These are phyloP conservation scores for Hydra vulgaris DNA, from an alignment of 30 jellyfish, hydroid and myxozoan species.

Conservation along the genomic window DNA sequence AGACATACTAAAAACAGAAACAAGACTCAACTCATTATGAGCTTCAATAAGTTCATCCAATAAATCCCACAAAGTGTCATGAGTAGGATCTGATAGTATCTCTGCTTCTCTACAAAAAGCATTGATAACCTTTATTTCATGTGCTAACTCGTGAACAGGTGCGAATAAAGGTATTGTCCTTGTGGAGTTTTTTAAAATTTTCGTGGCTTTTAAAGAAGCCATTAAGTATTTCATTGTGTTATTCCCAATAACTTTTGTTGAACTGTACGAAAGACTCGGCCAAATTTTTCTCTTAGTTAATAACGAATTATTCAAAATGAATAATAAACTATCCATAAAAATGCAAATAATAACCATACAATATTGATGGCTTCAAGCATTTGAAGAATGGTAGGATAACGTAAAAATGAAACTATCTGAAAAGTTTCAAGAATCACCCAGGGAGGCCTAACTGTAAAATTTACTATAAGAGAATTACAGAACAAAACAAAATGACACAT, in stretches of 20 bases:
- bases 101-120: constrained; percentile 96
- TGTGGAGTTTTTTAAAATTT: constrained; percentile 56
- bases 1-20: constrained; percentile 80
- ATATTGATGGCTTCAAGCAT: constrained; percentile 56
- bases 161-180: constrained; percentile 79
- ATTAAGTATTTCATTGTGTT: constrained; percentile 66
- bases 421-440: constrained; percentile 69
- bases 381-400: constrained; percentile 69
- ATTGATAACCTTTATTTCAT: constrained; percentile 71
- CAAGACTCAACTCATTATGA: constrained; percentile 64
- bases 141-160: constrained; percentile 90
- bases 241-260: constrained; percentile 63
- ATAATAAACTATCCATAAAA: constrained; percentile 47
- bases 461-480: constrained; percentile 67
- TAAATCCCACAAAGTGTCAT: constrained; percentile 91
- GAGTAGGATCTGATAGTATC: constrained; percentile 67
- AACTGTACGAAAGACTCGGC: constrained; percentile 78
- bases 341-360: constrained; percentile 43
- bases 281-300: constrained; percentile 51
- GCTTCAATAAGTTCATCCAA: constrained; percentile 90
- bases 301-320: constrained; percentile 38
- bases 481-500: constrained; percentile 45
- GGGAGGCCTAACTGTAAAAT: constrained; percentile 83
- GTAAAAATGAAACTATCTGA: constrained; percentile 77
- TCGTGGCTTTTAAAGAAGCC: constrained; percentile 84